A percentile compares a stretch with the other conserved stretches of the same genome.
Conservation (phyloP, 2,113 vertebrate species). For the Ceratotherium simum region DNA sequence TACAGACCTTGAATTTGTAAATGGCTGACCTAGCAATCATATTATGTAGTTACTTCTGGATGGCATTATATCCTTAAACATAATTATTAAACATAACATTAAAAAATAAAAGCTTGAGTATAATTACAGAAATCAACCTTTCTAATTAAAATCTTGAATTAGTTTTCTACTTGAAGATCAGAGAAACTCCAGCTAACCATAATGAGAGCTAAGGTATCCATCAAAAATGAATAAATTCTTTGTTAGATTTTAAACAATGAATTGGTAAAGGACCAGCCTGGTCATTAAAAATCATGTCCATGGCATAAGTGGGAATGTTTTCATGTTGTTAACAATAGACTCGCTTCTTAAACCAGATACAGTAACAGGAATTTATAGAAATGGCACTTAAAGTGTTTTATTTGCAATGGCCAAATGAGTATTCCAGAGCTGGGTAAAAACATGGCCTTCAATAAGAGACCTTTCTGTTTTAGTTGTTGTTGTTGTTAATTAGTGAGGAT, state of each 20-base stretch:
- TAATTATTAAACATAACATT: not conserved
- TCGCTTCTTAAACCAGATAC: conserved; percentile 65
- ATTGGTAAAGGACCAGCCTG: conserved; percentile 77
- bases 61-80: not conserved
- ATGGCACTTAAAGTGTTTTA: conserved; percentile 70
- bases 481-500: conserved; percentile 74
- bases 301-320: conserved; percentile 78
- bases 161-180: conserved; percentile 9
- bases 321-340: conserved; percentile 79
- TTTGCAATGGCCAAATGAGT: conserved; percentile 82
- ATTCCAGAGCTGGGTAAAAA: conserved; percentile 84
- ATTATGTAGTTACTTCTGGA: not conserved
- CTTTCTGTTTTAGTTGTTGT: conserved; percentile 33
- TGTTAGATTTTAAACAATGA: conserved; percentile 67
- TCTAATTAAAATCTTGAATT: conserved; percentile 33
- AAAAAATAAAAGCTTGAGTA: not conserved
- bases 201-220: conserved; percentile 9
- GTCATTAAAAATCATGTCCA: conserved; percentile 81
- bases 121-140: not conserved
- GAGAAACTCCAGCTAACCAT: not conserved
- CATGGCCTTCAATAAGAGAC: conserved; percentile 78
- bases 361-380: conserved; percentile 78
- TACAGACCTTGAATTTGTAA: not conserved
- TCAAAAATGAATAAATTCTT: conserved; percentile 57
- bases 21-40: not conserved